Evolutionary conservation across 2,113 vertebrate genomes (phyloP).

Genomic region (Podarcis raffonei): DNA sequence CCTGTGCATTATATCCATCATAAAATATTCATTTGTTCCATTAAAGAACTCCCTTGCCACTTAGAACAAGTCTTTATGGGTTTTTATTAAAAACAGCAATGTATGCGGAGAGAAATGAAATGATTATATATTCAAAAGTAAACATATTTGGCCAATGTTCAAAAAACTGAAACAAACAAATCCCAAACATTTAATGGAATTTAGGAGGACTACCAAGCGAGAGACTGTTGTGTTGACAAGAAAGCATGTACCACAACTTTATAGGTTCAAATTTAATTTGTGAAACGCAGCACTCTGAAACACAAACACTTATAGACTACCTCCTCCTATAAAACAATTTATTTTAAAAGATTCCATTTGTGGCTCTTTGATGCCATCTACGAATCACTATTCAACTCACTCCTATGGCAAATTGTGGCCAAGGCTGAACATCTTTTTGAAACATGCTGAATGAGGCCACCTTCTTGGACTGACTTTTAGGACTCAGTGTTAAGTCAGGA

Average conservation of each 20-base stretch:
- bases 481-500: background rate
- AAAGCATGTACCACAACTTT: background rate
- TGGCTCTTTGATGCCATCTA: background rate
- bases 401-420: background rate
- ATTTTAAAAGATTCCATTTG: background rate
- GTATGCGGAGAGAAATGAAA: constrained; percentile 1
- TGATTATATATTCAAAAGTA: constrained; percentile 34
- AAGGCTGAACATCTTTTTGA: background rate
- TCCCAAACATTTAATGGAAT: background rate
- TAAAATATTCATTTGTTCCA: constrained; percentile 47
- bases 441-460: background rate
- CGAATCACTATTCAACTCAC: background rate
- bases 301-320: background rate
- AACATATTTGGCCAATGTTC: background rate
- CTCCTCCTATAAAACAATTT: background rate
- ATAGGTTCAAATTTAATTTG: background rate
- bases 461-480: background rate
- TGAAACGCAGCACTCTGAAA: background rate
- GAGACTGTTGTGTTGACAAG: background rate
- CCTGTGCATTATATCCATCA: constrained; percentile 2
- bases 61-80: constrained; percentile 12
- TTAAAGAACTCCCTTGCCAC: constrained; percentile 46
- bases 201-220: background rate
- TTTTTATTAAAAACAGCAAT: constrained; percentile 20
- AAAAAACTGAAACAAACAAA: background rate